Evolutionary conservation across 1,140 invertebrate genomes (phyloP), one percentile per base, ranked within the genome.

Genomic region (Proales similis): DNA sequence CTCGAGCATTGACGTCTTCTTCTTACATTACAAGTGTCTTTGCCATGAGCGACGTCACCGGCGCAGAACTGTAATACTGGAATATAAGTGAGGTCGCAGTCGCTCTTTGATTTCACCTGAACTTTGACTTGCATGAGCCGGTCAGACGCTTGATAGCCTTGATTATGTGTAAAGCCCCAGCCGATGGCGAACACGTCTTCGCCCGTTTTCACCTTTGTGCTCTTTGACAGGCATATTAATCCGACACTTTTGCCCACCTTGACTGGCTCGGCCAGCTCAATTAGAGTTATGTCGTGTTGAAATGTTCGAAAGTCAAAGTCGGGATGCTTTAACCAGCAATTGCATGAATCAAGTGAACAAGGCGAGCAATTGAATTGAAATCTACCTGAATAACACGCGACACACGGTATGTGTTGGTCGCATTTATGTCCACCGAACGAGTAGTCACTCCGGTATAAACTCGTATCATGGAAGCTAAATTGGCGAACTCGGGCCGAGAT

Each of bases 11-110:
- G 33, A 38, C 20, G 22, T 2, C 2, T 20, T 20, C 17, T 4
- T 20, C n/a, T n/a, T 38, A 57, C 51, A 39, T 57, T 57, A 42
- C 51, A 57, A 19, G 51, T 57, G 22, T 57, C 51, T 27, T 57
- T 57, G 27, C 51, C 51, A 2, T 42, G 36, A 20, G 9, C 19
- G 7, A 27, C 36, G 32, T 57, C 45, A 30, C 51, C 51, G 32
- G 51, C 51, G 26, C 51, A 57, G 45, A 57, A 57, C 29, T 57
- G 51, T 9, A 57, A 30, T 4, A 57, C 51, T 27, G 51, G 51
- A 17, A 57, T 19, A 42, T 57, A 57, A 22, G 36, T 17, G 29
- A 57, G 32, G 45, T 42, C 51, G 12, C 51, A 57, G 14, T 36
- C 45, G 22, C 3, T 42, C 19, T 36, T 22, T 22, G 33, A 29